Base-by-base conservation (phyloP, 2,888 invertebrate species). In the Hecatera dysodea region DNA sequence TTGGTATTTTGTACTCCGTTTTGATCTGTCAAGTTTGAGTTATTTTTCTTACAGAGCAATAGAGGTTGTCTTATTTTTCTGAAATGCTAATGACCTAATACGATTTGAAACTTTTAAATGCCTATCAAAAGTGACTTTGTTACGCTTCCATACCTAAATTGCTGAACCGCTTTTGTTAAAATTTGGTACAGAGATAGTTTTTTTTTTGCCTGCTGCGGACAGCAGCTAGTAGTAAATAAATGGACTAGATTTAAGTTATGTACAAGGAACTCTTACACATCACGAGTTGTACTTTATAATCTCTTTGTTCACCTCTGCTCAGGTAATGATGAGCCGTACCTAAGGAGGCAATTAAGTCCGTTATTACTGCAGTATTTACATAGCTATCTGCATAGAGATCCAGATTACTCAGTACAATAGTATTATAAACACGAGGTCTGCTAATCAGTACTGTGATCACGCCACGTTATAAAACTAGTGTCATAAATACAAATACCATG, bases 341-440 rank as follows among this genome's bases (percentile, higher is more conserved):
- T 73, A 83, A 90, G 89, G 90, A 90, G 90, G 89, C 84, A 90
- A 93, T 93, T 92, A 92, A 79, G 71, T 67, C 63, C 71, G 76
- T 84, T 62, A 84, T 82, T 76, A 81, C 73, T 71, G 67, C 50
- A 72, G 67, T 72, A 89, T 90, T 91, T 88, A 81, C 89, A 88
- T 89, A 88, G 84, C 80, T 87, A 88, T 89, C 90, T 90, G 80
- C 88, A 87, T 88, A 87, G 78, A 75, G 75, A 88, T 87, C 80
- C 83, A 83, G 73, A 84, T 84, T 82, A 76, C 74, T 80, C 75
- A 67, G 62, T 59, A 67, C 67, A 55, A 79, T 79, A 67, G 69
- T 72, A 75, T 67, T 67, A 67, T 63, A 33, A 24, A 42, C 72
- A 72, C 64, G 81, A 79, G 72, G 61, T 59, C 22, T 46, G 50